Conservation (phyloP, 2,888 invertebrate genomes). For the Tinea trinotella region DNA sequence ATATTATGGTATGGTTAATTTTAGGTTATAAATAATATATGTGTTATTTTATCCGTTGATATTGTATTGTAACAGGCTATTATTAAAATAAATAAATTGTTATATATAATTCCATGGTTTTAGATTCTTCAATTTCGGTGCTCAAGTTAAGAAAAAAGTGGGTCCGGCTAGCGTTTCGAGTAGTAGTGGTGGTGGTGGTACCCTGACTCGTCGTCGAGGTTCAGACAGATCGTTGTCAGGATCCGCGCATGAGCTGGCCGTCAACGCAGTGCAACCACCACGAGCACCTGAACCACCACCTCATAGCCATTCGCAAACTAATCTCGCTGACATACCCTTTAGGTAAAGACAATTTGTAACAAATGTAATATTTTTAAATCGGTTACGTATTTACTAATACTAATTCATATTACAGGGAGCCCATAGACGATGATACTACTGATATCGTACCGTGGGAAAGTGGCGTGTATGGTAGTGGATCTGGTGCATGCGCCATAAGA, state of each 20-base stretch:
- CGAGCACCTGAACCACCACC: constrained; percentile 82
- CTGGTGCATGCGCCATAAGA: constrained; percentile 42
- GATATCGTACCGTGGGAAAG: constrained; percentile 34
- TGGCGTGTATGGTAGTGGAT: constrained; percentile 18
- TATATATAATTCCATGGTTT: not conserved
- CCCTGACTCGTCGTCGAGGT: constrained; percentile 78
- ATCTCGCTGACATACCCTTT: constrained; percentile 87
- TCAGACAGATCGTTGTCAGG: constrained; percentile 89
- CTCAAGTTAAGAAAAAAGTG: constrained; percentile 87
- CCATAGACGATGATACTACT: constrained; percentile 51
- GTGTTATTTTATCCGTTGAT: too few species aligned
- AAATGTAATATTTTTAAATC: not conserved
- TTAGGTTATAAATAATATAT: too few species aligned
- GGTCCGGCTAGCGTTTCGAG: constrained; percentile 51
- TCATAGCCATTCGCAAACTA: constrained; percentile 92
- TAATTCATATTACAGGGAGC: too few species aligned
- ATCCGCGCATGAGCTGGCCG: constrained; percentile 86
- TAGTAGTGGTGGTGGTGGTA: constrained; percentile 37
- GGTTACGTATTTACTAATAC: too few species aligned
- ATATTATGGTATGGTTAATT: too few species aligned
- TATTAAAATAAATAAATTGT: too few species aligned
- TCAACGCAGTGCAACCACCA: constrained; percentile 75
- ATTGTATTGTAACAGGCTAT: too few species aligned
- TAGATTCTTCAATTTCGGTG: constrained; percentile 91
- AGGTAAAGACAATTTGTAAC: constrained; percentile 79